Evolutionary conservation across 1,140 invertebrate genomes (phyloP).

Genomic region (Thrips palmi): DNA sequence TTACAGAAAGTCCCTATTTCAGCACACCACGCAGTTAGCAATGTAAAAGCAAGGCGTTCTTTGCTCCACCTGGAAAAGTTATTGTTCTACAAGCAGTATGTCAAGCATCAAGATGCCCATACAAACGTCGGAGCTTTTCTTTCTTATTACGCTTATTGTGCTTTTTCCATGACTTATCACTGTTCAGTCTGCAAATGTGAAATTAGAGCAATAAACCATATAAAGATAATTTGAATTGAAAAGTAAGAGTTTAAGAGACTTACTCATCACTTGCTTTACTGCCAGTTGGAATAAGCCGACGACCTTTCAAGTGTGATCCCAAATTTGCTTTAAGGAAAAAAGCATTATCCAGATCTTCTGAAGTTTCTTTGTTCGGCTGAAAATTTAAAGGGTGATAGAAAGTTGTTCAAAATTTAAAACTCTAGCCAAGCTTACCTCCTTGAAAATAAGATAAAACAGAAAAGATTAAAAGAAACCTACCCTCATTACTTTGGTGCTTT

Average conservation of each 20-base stretch:
- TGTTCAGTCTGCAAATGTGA: too few species aligned
- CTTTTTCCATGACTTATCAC: constrained; percentile 34
- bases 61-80: too few species aligned
- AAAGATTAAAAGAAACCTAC: constrained; percentile 17
- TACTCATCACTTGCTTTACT: too few species aligned
- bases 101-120: constrained; percentile 26
- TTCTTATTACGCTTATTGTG: constrained; percentile 32
- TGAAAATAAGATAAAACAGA: constrained; percentile 6
- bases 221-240: too few species aligned
- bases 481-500: constrained; percentile 32
- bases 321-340: constrained; percentile 31
- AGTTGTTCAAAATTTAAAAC: neutral
- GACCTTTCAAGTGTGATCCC: constrained; percentile 29
- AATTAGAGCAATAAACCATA: too few species aligned
- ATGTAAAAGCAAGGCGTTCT: too few species aligned
- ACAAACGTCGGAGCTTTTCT: constrained; percentile 35
- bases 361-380: constrained; percentile 10
- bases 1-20: too few species aligned
- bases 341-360: constrained; percentile 32
- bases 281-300: too few species aligned
- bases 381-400: constrained; percentile 8
- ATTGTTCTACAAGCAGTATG: too few species aligned
- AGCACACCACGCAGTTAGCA: too few species aligned
- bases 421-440: constrained; percentile 5
- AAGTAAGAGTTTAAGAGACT: too few species aligned